Evolutionary conservation across 2,888 invertebrate genomes (phyloP).

Genomic region (Glyphotaelius pellucidus): DNA sequence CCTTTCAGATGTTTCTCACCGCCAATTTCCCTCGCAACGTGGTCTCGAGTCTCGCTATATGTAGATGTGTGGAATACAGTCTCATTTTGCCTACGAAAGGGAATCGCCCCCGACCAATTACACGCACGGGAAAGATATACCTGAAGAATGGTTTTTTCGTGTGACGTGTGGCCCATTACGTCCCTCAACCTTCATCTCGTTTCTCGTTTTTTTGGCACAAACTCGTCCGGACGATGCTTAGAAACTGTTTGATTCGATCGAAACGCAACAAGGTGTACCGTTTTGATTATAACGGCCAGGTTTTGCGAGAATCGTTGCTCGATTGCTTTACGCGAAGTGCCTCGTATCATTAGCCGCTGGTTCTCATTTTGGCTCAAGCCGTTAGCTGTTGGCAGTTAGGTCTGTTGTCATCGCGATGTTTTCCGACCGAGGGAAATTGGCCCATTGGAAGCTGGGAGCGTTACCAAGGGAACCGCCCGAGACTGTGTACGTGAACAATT

Average conservation of each 20-base stretch:
- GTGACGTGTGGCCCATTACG: conserved; percentile 10
- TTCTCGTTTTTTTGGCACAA: neutral
- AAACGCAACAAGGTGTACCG: neutral
- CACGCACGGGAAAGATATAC: neutral
- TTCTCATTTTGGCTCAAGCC: neutral
- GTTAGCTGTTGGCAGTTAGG: neutral
- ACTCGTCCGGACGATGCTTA: neutral
- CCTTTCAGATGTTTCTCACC: conserved; percentile 30
- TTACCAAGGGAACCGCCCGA: conserved; percentile 40
- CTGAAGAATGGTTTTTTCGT: conserved; percentile 13
- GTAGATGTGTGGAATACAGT: neutral
- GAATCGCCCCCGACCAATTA: conserved; percentile 4
- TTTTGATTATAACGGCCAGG: neutral
- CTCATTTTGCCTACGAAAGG: neutral
- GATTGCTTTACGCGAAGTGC: neutral
- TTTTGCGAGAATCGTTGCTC: neutral
- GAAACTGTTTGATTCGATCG: neutral
- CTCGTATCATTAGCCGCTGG: neutral
- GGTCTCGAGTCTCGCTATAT: neutral
- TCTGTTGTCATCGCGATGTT: conserved; percentile 18
- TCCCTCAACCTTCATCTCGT: neutral
- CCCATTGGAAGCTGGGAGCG: neutral
- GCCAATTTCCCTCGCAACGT: neutral
- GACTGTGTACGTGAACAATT: neutral
- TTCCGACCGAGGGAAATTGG: conserved; percentile 19